Base-by-base conservation (phyloP, 2,797 vertebrate species). In the Urocyon cinereoargenteus region DNA sequence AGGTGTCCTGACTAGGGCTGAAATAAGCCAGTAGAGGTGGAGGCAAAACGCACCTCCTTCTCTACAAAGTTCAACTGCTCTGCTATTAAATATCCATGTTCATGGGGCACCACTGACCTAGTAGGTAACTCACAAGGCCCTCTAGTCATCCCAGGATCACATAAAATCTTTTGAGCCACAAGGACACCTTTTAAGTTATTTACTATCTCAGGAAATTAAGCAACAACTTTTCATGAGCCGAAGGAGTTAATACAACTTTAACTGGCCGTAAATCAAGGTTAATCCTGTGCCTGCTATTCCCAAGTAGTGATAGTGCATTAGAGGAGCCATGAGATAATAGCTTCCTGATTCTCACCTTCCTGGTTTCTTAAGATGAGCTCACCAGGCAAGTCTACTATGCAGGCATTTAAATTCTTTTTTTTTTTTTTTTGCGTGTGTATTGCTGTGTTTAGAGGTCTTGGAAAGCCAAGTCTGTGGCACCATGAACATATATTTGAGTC, bases 321-420 rank as follows among this genome's bases (percentile, higher is more conserved):
- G 61, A 61, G 36, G 26, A 45, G 31, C 5, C 10, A 21, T 59
- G 36, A 86, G 79, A 3, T 59, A 68, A 72, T 45, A 45, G 62
- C 22, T 88, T 59, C 77, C 87, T 61, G 12, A 66, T 53, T 90
- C 55, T 64, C 21, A 61, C 36, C 66, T 89, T 87, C 83, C 40
- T 59, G 21, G 19, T 51, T 62, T 40, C 68, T 97, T 70, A 89
- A 59, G 86, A 91, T 86, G 82, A 86, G 28, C 66, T 96, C 55
- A 57, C 62, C 55, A 22, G 22, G 15, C 86, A 84, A 86, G 53
- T 96, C 34, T 64, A 8, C 55, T 86, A 5, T 84, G n/a, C 88
- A 79, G 79, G 24, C 75, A 49, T 75, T 86, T 62, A 14, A 55
- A 40, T 36, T 45, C 49, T 22, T 84, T 49, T 62, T 68, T 3